These are phyloP conservation scores for Andrena fulva DNA, from an alignment of 2,888 invertebrate genomes.

Conservation along the genomic window DNA sequence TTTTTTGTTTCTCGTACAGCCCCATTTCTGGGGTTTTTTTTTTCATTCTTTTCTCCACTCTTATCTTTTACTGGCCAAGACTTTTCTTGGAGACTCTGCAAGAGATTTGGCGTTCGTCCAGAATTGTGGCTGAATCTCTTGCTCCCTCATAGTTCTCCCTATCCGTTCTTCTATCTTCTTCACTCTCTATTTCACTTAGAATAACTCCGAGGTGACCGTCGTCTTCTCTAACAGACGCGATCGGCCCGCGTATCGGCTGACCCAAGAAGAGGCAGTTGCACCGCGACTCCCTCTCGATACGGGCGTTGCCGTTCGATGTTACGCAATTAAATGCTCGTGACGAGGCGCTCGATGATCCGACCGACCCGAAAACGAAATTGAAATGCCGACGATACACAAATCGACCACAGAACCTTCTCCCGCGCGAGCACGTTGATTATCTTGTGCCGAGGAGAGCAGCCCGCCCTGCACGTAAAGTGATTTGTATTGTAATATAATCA, in stretches of 20 bases:
- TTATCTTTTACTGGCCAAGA: constrained; percentile 35
- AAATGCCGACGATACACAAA: constrained; percentile 41
- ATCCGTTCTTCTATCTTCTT: constrained; percentile 47
- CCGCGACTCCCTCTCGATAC: constrained; percentile 79
- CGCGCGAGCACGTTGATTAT: background rate
- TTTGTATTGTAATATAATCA: background rate
- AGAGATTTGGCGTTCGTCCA: constrained; percentile 76
- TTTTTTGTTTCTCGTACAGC: background rate
- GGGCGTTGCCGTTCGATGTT: constrained; percentile 75
- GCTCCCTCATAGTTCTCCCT: constrained; percentile 22
- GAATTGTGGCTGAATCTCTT: constrained; percentile 48
- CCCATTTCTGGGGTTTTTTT: background rate
- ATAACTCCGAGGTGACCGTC: constrained; percentile 84
- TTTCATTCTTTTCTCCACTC: background rate
- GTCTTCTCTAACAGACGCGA: constrained; percentile 76
- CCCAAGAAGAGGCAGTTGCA: constrained; percentile 78
- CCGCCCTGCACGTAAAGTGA: background rate
- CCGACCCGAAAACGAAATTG: constrained; percentile 72
- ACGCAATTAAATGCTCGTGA: constrained; percentile 72
- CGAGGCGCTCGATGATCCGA: constrained; percentile 82
- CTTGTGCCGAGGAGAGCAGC: background rate
- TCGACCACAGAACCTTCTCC: background rate
- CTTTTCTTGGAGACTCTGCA: constrained; percentile 63
- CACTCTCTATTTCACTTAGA: constrained; percentile 77
- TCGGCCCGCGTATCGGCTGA: constrained; percentile 72